Evolutionary conservation across 2,888 invertebrate species (phyloP), one percentile per base, ranked within the genome.

Genomic region (Epiblema foenella): DNA sequence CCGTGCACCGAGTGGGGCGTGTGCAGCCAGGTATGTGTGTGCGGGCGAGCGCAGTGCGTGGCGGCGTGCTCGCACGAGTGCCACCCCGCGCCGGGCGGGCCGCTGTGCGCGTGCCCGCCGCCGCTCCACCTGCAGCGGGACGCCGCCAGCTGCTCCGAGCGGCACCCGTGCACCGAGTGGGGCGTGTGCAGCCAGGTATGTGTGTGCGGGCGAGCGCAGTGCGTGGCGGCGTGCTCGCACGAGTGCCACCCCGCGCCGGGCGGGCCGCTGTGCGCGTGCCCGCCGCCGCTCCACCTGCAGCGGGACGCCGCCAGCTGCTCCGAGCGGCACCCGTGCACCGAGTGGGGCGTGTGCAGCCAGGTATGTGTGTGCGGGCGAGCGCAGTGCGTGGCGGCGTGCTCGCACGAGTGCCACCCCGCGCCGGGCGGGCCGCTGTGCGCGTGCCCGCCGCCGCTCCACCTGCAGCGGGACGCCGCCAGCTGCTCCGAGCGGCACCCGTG

Each of bases 191-290:
- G 77, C 68, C 79, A 82, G 78, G 78, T 79, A 9, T 12, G 5
- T n/a, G n/a, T n/a, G n/a, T n/a, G n/a, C n/a, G n/a, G n/a, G n/a
- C n/a, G n/a, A n/a, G n/a, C n/a, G n/a, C n/a, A n/a, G n/a, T n/a
- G n/a, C n/a, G n/a, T n/a, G n/a, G n/a, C n/a, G n/a, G n/a, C n/a
- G 24, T n/a, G n/a, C n/a, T n/a, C n/a, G n/a, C n/a, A n/a, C n/a
- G n/a, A n/a, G n/a, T n/a, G n/a, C n/a, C n/a, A n/a, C n/a, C n/a
- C n/a, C n/a, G n/a, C n/a, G n/a, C n/a, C n/a, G n/a, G n/a, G n/a
- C 77, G 98, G 97, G 3, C 95, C 95, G 68, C 93, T 96, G 65
- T 98, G 98, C 84, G 92, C 94, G 15, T 98, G 98, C 85, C 97
- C 97, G 0, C 82, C 94, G 2, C 94, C 95, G 72, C 93, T 96